phyloP scores from a whole-genome alignment of 2,888 invertebrate species.

The Rhingia campestris region DNA sequence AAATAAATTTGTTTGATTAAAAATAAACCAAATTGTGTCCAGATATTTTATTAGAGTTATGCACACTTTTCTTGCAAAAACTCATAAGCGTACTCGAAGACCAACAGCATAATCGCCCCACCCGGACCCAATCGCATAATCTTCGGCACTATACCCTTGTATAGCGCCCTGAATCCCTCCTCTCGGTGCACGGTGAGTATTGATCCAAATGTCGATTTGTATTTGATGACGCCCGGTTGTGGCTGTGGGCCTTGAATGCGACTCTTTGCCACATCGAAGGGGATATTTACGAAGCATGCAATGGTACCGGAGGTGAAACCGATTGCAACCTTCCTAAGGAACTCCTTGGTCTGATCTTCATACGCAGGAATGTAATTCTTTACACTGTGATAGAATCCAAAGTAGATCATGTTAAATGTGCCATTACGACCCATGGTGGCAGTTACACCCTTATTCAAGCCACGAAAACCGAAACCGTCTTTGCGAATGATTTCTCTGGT shows the following conservation, averaged over 20 bases:
- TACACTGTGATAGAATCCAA: constrained; percentile 96
- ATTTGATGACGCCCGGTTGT: constrained; percentile 88
- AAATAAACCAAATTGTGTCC: constrained; percentile 13
- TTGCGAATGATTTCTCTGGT: constrained; percentile 90
- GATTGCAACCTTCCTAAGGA: constrained; percentile 89
- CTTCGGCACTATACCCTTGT: constrained; percentile 96
- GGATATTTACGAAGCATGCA: constrained; percentile 94
- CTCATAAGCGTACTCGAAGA: constrained; percentile 93
- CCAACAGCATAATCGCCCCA: constrained; percentile 96
- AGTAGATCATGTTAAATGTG: constrained; percentile 96
- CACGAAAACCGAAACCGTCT: constrained; percentile 90
- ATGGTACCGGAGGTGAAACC: constrained; percentile 94
- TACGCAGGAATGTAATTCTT: constrained; percentile 88
- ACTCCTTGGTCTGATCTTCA: constrained; percentile 87
- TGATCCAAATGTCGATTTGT: constrained; percentile 89
- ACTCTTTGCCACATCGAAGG: constrained; percentile 97
- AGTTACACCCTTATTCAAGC: constrained; percentile 93
- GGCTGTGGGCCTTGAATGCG: constrained; percentile 95
- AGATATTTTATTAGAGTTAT: constrained; percentile 58
- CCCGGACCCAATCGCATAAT: constrained; percentile 95
- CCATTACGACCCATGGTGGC: constrained; percentile 95
- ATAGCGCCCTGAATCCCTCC: constrained; percentile 94
- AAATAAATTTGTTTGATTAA: constrained; percentile 31
- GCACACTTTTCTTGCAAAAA: constrained; percentile 85
- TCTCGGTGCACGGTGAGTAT: constrained; percentile 90